These are phyloP conservation scores for Tinea trinotella DNA, from an alignment of 2,888 invertebrate genomes.

Conservation along the genomic window DNA sequence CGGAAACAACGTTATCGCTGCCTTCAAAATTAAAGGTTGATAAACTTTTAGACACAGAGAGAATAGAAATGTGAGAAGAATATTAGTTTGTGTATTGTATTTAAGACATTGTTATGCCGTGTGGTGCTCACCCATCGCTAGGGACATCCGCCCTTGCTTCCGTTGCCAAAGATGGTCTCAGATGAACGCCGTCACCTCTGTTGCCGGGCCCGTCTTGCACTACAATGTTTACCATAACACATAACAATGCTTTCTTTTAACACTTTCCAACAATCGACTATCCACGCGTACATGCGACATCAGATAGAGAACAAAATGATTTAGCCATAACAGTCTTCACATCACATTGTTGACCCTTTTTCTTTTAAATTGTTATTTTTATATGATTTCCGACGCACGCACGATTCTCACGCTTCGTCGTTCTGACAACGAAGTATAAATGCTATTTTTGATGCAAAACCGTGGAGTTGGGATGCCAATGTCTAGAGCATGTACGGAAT, in stretches of 20 bases:
- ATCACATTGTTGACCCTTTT: slow-evolving; percentile 7
- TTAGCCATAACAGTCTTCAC: slow-evolving; percentile 6
- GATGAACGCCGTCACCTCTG: slow-evolving; percentile 38
- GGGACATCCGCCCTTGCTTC: slow-evolving; percentile 69
- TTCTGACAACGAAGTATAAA: slow-evolving; percentile 25
- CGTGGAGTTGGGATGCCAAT: slow-evolving; percentile 59
- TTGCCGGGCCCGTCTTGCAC: background rate
- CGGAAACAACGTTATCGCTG: slow-evolving; percentile 12
- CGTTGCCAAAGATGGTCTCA: slow-evolving; percentile 66
- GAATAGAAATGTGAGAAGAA: slow-evolving; percentile 64
- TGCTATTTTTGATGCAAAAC: slow-evolving; percentile 71
- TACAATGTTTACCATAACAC: slow-evolving; percentile 2
- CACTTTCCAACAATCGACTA: background rate
- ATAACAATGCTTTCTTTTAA: background rate
- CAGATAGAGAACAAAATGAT: slow-evolving; percentile 1
- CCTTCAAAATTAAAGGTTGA: slow-evolving; percentile 58
- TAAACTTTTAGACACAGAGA: slow-evolving; percentile 64
- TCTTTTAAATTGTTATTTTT: slow-evolving; percentile 16
- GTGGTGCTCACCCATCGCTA: slow-evolving; percentile 63
- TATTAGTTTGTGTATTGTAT: slow-evolving; percentile 26
- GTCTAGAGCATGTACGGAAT: slow-evolving; percentile 71
- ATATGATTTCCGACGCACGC: slow-evolving; percentile 8
- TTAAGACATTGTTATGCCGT: slow-evolving; percentile 60
- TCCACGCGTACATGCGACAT: background rate
- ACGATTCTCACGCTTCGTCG: slow-evolving; percentile 14